Conservation (phyloP, 1,140 invertebrate species). For the Pectinophora gossypiella region DNA sequence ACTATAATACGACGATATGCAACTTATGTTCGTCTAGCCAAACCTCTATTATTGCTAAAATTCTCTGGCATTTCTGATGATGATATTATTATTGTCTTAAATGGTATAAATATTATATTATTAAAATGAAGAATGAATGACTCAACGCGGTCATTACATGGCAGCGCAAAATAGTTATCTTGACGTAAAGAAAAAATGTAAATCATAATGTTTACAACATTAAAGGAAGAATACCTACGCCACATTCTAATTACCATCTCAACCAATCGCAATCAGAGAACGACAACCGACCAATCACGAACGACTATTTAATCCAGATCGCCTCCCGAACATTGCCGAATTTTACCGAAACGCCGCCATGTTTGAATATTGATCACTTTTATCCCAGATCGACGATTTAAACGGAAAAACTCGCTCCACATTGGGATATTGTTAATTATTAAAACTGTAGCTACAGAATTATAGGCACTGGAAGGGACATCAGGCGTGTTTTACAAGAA, state of each 20-base stretch:
- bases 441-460: constrained; percentile 29
- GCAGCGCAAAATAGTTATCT: too few species aligned
- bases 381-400: constrained; percentile 48
- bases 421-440: constrained; percentile 51
- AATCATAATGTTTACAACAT: too few species aligned
- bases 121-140: too few species aligned
- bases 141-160: too few species aligned
- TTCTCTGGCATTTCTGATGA: too few species aligned
- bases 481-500: too few species aligned
- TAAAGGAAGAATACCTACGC: not conserved
- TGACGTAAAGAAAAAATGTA: too few species aligned
- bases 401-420: constrained; percentile 44
- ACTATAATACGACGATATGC: too few species aligned
- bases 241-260: not conserved
- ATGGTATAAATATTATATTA: too few species aligned
- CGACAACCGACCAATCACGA: constrained; percentile 17
- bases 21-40: too few species aligned
- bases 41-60: too few species aligned
- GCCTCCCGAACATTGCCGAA: constrained; percentile 2
- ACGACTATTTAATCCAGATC: constrained; percentile 27
- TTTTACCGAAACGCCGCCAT: constrained; percentile 8
- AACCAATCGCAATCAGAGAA: not conserved
- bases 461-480: constrained; percentile 16
- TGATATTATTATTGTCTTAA: too few species aligned
- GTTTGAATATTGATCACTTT: constrained; percentile 49